A percentile compares a stretch with the other conserved stretches of the same genome.
Evolutionary conservation across 2,888 invertebrate genomes (phyloP).

Genomic region (Cryptocheilus praepositus): DNA sequence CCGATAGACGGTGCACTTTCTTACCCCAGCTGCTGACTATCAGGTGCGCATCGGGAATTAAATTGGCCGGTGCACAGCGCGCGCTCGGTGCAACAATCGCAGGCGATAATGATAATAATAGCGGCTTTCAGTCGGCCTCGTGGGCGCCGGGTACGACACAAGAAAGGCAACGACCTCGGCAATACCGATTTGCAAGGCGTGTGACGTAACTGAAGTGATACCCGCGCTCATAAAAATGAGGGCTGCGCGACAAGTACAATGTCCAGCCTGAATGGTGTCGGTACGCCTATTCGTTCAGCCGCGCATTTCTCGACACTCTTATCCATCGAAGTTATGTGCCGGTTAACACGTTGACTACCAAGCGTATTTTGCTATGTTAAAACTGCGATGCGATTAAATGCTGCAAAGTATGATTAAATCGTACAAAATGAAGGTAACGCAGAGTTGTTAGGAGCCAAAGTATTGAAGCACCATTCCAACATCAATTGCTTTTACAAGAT

Average conservation of each 20-base stretch:
- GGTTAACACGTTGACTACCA: no score
- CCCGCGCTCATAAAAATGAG: slow-evolving; percentile 29
- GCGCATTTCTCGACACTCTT: background rate
- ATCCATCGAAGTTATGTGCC: no score
- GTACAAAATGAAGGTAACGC: no score
- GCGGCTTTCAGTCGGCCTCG: slow-evolving; percentile 47
- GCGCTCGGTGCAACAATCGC: slow-evolving; percentile 2
- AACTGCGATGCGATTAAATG: no score
- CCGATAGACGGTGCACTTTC: slow-evolving; percentile 4
- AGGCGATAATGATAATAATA: slow-evolving; percentile 36
- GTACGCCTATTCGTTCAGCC: slow-evolving; percentile 4
- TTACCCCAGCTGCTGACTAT: background rate
- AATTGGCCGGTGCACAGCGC: no score
- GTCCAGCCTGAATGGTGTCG: no score
- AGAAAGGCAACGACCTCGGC: slow-evolving; percentile 66
- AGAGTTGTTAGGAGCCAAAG: no score
- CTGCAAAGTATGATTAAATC: no score
- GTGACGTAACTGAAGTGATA: slow-evolving; percentile 46
- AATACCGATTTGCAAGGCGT: slow-evolving; percentile 53
- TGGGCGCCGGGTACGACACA: slow-evolving; percentile 53
- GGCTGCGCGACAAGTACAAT: slow-evolving; percentile 2
- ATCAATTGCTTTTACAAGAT: no score
- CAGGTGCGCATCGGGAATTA: no score
- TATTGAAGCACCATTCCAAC: no score
- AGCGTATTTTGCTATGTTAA: no score